Conservation (phyloP, 2,113 vertebrate genomes). For the Gymnarchus niloticus region DNA sequence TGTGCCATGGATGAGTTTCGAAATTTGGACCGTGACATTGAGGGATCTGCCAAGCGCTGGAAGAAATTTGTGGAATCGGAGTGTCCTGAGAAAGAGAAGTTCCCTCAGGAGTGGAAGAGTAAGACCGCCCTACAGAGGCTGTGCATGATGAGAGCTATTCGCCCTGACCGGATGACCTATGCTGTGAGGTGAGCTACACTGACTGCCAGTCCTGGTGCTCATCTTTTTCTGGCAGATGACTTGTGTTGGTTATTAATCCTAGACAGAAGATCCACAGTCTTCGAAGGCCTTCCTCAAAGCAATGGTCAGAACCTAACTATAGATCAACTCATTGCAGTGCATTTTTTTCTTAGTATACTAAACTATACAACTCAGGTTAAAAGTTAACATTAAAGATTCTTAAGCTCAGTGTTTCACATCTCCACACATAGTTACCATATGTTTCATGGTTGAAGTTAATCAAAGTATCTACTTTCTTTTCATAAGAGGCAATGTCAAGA, state of each 20-base stretch:
- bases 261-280: not conserved
- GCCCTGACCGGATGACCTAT: conserved; percentile 80
- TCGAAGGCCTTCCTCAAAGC: not conserved
- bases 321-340: not conserved
- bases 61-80: conserved; percentile 88
- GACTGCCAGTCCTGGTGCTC: not conserved
- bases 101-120: conserved; percentile 94
- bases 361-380: too few species aligned
- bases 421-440: too few species aligned
- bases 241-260: not conserved
- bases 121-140: conserved; percentile 80
- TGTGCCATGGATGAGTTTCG: conserved; percentile 82
- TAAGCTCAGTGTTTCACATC: too few species aligned
- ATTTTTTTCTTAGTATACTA: not conserved
- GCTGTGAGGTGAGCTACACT: conserved; percentile 64
- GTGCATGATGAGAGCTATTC: conserved; percentile 78
- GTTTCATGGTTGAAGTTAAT: too few species aligned
- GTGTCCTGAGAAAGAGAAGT: conserved; percentile 88
- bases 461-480: too few species aligned
- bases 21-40: conserved; percentile 85
- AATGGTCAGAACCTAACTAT: not conserved
- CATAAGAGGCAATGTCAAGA: too few species aligned
- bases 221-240: not conserved
- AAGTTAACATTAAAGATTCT: too few species aligned
- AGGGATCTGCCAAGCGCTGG: conserved; percentile 89